Base-by-base conservation (phyloP, 2,888 invertebrate species). In the Sarcophaga variegata region DNA sequence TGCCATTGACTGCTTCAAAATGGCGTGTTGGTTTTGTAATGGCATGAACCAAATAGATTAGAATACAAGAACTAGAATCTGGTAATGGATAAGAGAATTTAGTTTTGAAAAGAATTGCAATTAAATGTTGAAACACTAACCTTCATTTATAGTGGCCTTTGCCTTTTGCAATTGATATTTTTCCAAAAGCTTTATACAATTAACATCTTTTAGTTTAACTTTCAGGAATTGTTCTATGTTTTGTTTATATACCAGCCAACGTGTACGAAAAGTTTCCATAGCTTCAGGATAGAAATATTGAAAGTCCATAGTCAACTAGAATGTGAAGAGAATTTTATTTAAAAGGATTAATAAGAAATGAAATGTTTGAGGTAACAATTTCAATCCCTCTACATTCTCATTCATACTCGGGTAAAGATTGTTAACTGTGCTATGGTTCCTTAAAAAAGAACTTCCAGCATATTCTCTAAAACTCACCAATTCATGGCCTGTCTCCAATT, bases 11-110 rank as follows among this genome's bases (percentile, higher is more conserved):
- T 4, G 10, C 8, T 37, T 37, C 8, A 37, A 37, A 37, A 37
- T 37, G 37, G 37, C 37, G 10, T 2, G 8, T 8, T 2, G 77
- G 80, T 74, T 80, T 80, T 4, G 77, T 76, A 22, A 86, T 79
- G 25, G 80, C 77, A 54, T 86, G 86, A 25, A 86, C 64, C 77
- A 86, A 59, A 22, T 83, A 60, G 6, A 86, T 20, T 45, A 86
- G 45, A 14, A 67, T 67, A 20, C 83, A 83, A 17, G 71, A 71
- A 27, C 49, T 76, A 63, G 80, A 72, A 64, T 86, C 86, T 49
- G 54, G 20, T 25, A 22, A 45, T 11, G 5, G 17, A 14, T 8
- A 11, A 45, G 37, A 45, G 12, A 27, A 12, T 10, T 64, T 12
- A 25, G 12, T 3, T 37, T 47, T 12, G 17, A n/a, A 37, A 47